Evolutionary conservation across 2,113 vertebrate species (phyloP).

Genomic region (Rhodinocichla rosea): DNA sequence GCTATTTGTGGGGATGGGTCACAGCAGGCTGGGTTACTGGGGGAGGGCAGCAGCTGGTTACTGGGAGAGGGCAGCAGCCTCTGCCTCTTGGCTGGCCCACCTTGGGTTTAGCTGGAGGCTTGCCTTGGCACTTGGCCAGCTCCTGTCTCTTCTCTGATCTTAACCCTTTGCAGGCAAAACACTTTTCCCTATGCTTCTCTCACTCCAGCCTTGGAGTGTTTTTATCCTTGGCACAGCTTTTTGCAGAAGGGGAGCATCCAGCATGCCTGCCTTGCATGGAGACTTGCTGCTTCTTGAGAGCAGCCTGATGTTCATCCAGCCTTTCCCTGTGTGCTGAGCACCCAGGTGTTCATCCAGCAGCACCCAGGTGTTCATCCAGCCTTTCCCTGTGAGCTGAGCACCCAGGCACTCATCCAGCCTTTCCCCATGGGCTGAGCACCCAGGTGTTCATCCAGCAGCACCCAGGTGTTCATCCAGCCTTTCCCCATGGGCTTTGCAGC

Average conservation of each 20-base stretch:
- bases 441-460: neutral
- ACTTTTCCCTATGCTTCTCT: neutral
- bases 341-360: neutral
- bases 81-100: constrained; percentile 30
- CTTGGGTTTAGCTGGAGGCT: neutral
- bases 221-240: neutral
- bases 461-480: neutral
- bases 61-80: constrained; percentile 9
- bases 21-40: constrained; percentile 7
- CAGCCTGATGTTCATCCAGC: accelerated
- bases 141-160: neutral
- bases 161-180: constrained; percentile 16
- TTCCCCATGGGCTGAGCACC: too few relatives aligned
- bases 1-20: neutral
- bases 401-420: neutral
- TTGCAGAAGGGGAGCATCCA: neutral
- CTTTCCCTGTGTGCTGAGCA: too few relatives aligned
- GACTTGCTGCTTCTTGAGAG: neutral
- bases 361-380: neutral
- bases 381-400: too few relatives aligned
- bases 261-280: accelerated
- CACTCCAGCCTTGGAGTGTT: neutral
- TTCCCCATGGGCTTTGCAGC: neutral
- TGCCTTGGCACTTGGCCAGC: neutral
- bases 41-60: constrained; percentile 12